Evolutionary conservation across 2,888 invertebrate genomes (phyloP), one percentile per base, ranked within the genome.

Genomic region (Odontothrips loti): DNA sequence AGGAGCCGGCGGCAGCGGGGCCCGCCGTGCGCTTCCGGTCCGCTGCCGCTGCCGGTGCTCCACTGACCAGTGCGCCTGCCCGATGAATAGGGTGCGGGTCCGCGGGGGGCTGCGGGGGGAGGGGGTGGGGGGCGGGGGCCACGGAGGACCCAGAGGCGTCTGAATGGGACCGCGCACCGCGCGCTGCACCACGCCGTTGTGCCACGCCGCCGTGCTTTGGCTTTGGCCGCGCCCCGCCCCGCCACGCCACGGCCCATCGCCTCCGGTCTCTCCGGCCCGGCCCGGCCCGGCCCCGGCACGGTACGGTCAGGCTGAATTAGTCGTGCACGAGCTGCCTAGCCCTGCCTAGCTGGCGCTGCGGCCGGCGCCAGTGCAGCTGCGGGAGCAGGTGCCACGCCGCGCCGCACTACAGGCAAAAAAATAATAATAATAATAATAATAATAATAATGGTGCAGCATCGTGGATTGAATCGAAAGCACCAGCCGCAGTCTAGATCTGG

Each of bases 261-360:
- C 34, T 43, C 34, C 34, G 34, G n/a, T n/a, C n/a, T n/a, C n/a
- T n/a, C n/a, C n/a, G n/a, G n/a, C n/a, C n/a, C n/a, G n/a, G n/a
- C n/a, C n/a, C n/a, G n/a, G n/a, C n/a, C 58, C 58, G 15, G 15
- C 58, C 58, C 58, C 58, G 58, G 15, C 58, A 11, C 58, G 58
- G n/a, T n/a, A 20, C 63, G 20, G n/a, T n/a, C 63, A 9, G 63
- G 15, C n/a, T 63, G 63, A 20, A 63, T 63, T 63, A 63, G 63
- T 63, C 63, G 63, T 63, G 63, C 63, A 63, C 63, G 63, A n/a
- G 63, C 63, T 63, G 63, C 63, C 23, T 17, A 17, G 51, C 51
- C 6, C 15, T 17, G 51, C 51, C 51, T 12, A 51, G 51, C 15
- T 9, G 48, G 48, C 10, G 48, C 48, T 48, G 20, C 51, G 3